Percentiles rank a stretch among this genome's conserved stretches.
Evolutionary conservation across 2,113 vertebrate species (phyloP).

Genomic region (Lutjanus erythropterus): DNA sequence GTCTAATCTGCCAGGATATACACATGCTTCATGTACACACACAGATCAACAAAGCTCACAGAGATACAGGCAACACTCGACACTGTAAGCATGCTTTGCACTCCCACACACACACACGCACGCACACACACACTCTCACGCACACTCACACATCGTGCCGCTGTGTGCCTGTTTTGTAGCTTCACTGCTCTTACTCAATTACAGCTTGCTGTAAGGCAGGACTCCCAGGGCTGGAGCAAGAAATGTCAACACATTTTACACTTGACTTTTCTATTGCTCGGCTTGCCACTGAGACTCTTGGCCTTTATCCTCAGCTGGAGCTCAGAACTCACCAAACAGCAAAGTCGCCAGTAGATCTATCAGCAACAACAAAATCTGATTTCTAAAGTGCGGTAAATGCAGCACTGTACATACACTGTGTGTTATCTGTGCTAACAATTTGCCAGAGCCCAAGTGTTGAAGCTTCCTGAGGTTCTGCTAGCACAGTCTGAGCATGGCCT

Average conservation of each 20-base stretch:
- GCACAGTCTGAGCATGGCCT: neutral
- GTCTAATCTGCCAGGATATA: slow-evolving; percentile 19
- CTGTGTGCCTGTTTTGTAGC: slow-evolving; percentile 34
- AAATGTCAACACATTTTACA: slow-evolving; percentile 75
- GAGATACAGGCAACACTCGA: slow-evolving; percentile 6
- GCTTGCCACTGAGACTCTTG: slow-evolving; percentile 38
- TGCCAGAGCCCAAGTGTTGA: neutral
- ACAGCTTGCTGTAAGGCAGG: slow-evolving; percentile 63
- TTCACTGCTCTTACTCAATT: slow-evolving; percentile 64
- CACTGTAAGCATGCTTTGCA: slow-evolving; percentile 27
- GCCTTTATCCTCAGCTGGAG: slow-evolving; percentile 55
- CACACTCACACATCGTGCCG: neutral
- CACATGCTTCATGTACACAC: slow-evolving; percentile 6
- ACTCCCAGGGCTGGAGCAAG: slow-evolving; percentile 54
- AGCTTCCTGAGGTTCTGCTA: neutral
- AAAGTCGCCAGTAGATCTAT: neutral
- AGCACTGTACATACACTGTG: neutral
- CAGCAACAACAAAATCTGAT: slow-evolving; percentile 7
- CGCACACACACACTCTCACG: slow-evolving; percentile 1
- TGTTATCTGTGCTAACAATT: neutral
- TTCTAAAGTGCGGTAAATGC: neutral
- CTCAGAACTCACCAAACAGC: slow-evolving; percentile 23
- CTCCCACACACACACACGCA: neutral
- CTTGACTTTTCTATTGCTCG: slow-evolving; percentile 59
- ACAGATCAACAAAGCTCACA: slow-evolving; percentile 17